Percentiles rank a stretch among this genome's conserved stretches.
phyloP scores from a whole-genome alignment of 2,113 vertebrate genomes.

The Salvelinus sp. region DNA sequence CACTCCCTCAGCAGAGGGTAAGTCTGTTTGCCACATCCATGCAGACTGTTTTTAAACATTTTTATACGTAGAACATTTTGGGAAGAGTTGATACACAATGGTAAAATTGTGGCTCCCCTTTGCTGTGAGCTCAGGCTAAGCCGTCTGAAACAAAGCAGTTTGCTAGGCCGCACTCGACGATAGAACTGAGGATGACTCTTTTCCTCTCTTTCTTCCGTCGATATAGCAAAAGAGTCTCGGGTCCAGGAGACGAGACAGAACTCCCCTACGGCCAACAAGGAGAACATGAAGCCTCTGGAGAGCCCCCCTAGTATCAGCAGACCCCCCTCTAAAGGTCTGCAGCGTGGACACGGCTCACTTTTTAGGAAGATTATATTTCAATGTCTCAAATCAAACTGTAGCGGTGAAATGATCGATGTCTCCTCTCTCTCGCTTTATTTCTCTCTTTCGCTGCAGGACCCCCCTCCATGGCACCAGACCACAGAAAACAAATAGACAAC shows the following conservation, averaged over 20 bases:
- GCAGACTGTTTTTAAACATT: too few species aligned
- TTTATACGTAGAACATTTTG: too few species aligned
- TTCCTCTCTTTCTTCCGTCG: constrained; percentile 1
- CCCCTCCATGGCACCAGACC: constrained; percentile 87
- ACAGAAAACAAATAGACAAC: constrained; percentile 98
- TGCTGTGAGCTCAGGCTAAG: too few species aligned
- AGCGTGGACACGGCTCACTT: too few species aligned
- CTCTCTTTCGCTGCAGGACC: constrained; percentile 74
- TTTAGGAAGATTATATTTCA: too few species aligned
- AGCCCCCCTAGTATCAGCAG: constrained; percentile 82
- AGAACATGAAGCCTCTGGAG: constrained; percentile 88
- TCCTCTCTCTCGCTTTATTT: not conserved
- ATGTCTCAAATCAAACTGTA: not conserved
- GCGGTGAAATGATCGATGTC: not conserved
- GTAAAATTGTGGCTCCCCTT: too few species aligned
- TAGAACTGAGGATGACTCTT: too few species aligned
- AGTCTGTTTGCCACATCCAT: constrained; percentile 5
- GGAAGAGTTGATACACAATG: too few species aligned
- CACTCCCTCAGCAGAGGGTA: constrained; percentile 87
- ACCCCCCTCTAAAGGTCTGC: constrained; percentile 83
- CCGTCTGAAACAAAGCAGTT: too few species aligned
- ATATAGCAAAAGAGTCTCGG: constrained; percentile 90
- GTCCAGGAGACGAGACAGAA: constrained; percentile 92
- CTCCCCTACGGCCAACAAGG: constrained; percentile 88
- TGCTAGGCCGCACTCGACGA: too few species aligned